Evolutionary conservation across 2,113 vertebrate species (phyloP).

Genomic region (Nothoprocta pentlandii): DNA sequence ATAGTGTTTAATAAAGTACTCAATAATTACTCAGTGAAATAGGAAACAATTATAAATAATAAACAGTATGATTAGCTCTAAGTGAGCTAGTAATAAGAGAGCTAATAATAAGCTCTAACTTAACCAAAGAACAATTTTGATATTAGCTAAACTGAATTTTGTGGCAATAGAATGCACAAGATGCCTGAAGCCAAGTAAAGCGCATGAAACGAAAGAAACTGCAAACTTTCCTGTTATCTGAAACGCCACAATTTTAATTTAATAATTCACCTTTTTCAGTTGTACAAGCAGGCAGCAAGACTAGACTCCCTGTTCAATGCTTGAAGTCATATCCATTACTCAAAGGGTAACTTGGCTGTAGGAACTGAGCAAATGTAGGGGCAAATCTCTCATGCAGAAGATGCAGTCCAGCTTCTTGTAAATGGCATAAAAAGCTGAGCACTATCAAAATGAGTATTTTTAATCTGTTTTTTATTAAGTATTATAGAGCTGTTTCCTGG

Average conservation of each 20-base stretch:
- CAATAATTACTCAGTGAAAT: neutral
- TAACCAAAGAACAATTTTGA: neutral
- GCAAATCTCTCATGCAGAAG: no score
- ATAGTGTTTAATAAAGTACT: neutral
- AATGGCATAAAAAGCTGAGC: neutral
- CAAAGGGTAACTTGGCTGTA: neutral
- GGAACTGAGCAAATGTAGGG: neutral
- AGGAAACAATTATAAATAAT: neutral
- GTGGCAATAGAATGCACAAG: neutral
- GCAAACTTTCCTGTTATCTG: neutral
- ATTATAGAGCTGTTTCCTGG: neutral
- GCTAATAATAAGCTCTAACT: neutral
- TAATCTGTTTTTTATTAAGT: neutral
- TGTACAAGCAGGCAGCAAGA: neutral
- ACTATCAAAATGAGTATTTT: accelerated
- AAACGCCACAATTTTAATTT: neutral
- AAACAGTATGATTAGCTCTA: neutral
- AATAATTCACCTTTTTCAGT: no score
- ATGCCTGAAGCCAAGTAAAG: neutral
- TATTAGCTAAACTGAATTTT: neutral
- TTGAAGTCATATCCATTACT: neutral
- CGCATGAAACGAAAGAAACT: neutral
- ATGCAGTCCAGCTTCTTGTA: neutral
- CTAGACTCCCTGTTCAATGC: neutral
- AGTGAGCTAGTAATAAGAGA: neutral